Evolutionary conservation across 2,113 vertebrate genomes (phyloP), one percentile per base, ranked within the genome.

Genomic region (Campylorhamphus procurvoides): DNA sequence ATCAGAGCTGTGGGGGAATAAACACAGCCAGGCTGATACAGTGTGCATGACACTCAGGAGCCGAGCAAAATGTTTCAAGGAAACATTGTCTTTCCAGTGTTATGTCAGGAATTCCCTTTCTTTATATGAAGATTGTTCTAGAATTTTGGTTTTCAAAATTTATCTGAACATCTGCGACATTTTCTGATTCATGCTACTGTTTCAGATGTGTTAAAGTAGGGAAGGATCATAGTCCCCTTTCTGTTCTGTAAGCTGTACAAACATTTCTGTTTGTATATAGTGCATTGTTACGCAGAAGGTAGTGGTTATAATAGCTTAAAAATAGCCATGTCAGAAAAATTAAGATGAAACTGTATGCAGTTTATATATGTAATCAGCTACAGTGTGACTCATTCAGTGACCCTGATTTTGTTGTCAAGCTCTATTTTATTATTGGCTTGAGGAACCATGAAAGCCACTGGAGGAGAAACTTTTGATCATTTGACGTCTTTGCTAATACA

Each of bases 361-460:
- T 72, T 88, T 68, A 17, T 75, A 3, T 63, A 42, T 56, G 8
- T 44, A 64, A 31, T 64, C 0, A 0, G 7, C n/a, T 90, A 17
- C 28, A 60, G 5, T 29, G 49, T 92, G 74, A 92, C 39, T 90
- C 75, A 72, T 85, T 55, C 13, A 14, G 20, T 88, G 83, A 53
- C 55, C 72, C n/a, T 80, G 37, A 77, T 90, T 92, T 86, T 83
- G 28, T 92, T 94, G 72, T 90, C 79, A 86, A 60, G 24, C 31
- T n/a, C 6, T 28, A 17, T 88, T 82, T 93, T 88, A 12, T 79
- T 82, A 35, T 1, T 80, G 50, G 49, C 35, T 80, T 64, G 29
- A 83, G 22, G 31, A 86, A n/a, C 25, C 50, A 22, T 64, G 39
- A 27, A 87, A 78, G 27, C 9, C 40, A 27, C 23, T 52, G 39